Evolutionary conservation across 1,140 invertebrate genomes (phyloP).

Genomic region (Zaprionus nigranus): DNA sequence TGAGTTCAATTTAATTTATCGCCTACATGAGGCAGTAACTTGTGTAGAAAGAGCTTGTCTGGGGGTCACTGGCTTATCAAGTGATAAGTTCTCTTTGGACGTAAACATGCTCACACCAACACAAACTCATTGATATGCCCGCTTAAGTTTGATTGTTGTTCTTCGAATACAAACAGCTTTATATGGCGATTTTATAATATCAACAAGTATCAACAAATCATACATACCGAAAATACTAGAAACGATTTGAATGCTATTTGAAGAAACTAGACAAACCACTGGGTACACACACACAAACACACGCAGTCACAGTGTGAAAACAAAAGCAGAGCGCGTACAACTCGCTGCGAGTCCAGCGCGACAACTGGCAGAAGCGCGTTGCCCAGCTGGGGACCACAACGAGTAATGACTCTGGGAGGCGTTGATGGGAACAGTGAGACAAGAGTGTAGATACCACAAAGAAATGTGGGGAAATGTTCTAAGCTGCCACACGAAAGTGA

Average conservation of each 20-base stretch:
- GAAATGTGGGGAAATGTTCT: not conserved
- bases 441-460: slow-evolving; percentile 1
- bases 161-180: too few species aligned
- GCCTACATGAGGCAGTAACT: slow-evolving; percentile 42
- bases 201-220: not conserved
- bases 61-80: slow-evolving; percentile 78
- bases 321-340: slow-evolving; percentile 67
- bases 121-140: slow-evolving; percentile 5
- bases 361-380: slow-evolving; percentile 65
- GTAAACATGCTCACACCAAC: slow-evolving; percentile 9
- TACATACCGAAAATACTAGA: slow-evolving; percentile 3
- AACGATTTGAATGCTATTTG: not conserved
- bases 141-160: not conserved
- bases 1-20: slow-evolving; percentile 60
- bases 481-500: not conserved
- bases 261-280: not conserved
- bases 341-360: slow-evolving; percentile 70
- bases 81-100: slow-evolving; percentile 21
- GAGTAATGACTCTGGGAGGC: slow-evolving; percentile 59
- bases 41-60: slow-evolving; percentile 11
- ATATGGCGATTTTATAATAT: too few species aligned
- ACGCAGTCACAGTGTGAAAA: slow-evolving; percentile 44
- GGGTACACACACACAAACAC: not conserved
- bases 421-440: slow-evolving; percentile 54
- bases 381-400: slow-evolving; percentile 54